Base-by-base conservation (phyloP, 2,113 vertebrate species). In the Rana temporaria region DNA sequence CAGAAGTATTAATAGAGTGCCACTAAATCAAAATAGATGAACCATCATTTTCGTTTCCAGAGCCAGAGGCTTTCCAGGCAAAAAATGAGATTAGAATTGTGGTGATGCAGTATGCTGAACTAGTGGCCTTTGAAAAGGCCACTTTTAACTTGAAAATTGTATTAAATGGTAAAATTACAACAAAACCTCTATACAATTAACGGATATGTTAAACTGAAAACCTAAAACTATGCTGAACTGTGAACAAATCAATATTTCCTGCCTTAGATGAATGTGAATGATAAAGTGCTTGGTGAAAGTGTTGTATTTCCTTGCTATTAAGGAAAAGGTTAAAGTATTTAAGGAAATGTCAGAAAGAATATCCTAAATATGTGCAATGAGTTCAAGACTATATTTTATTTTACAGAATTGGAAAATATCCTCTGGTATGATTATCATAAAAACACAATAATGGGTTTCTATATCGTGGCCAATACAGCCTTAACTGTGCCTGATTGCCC, bases 391-490 rank as follows among this genome's bases (percentile, higher is more conserved):
- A 17, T 62, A 63, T 72, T 63, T 19, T 81, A 72, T 62, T 72
- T 42, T 65, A 82, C 6, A 56, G 17, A 18, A 65, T 57, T 74
- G n/a, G 24, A 66, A 69, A 65, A 65, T 48, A 56, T 74, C 79
- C 70, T 66, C 48, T 9, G 20, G 60, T 62, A 42, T 64, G 15
- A 82, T 82, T 74, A 20, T 60, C 60, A 82, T 82, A 72, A 62
- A 32, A 82, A 74, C 79, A 74, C n/a, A 20, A 74, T 56, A 48
- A 30, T 30, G 26, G 32, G 69, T 42, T 38, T 38, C 34, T 30
- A 30, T 1, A 3, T n/a, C 32, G 6, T 4, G 11, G 42, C 42
- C 42, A 48, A 11, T 12, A 48, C 9, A 12, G 1, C 42, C 42
- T 48, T 48, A 26, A 70, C 26, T 60, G 6, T 34, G 65, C 53